Conservation (phyloP, 1,140 invertebrate species). For the Scaptodrosophila lebanonensis region DNA sequence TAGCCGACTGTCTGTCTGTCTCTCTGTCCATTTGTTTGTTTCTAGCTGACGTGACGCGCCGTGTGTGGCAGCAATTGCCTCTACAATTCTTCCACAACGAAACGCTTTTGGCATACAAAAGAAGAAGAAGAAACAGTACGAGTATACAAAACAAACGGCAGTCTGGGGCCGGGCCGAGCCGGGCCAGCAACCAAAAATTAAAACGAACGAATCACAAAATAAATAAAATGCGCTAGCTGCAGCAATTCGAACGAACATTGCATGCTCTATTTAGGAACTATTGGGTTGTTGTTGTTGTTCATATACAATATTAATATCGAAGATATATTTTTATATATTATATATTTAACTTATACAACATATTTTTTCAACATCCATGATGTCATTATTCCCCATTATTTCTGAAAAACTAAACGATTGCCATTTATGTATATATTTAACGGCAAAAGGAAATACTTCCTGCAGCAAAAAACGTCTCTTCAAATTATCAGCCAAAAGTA, state of each 20-base stretch:
- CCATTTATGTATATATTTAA: too few relatives aligned
- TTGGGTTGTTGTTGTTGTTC: too few relatives aligned
- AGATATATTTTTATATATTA: too few relatives aligned
- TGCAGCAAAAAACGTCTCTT: too few relatives aligned
- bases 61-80: conserved; percentile 31
- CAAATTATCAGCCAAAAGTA: too few relatives aligned
- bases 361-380: too few relatives aligned
- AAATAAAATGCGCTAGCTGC: neutral
- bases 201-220: conserved; percentile 15
- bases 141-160: conserved; percentile 18
- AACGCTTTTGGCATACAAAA: conserved; percentile 37
- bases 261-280: conserved; percentile 11
- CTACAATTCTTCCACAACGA: conserved; percentile 9
- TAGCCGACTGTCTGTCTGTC: conserved; percentile 14
- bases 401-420: too few relatives aligned
- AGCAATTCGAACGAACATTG: conserved; percentile 5
- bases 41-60: conserved; percentile 38
- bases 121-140: conserved; percentile 7
- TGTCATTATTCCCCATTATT: too few relatives aligned
- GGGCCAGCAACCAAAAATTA: conserved; percentile 14
- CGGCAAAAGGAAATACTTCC: too few relatives aligned
- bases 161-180: too few relatives aligned
- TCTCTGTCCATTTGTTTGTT: conserved; percentile 16
- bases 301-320: too few relatives aligned
- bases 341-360: too few relatives aligned